Conservation (phyloP, 2,888 invertebrate species). For the Drosophila imparisetae region DNA sequence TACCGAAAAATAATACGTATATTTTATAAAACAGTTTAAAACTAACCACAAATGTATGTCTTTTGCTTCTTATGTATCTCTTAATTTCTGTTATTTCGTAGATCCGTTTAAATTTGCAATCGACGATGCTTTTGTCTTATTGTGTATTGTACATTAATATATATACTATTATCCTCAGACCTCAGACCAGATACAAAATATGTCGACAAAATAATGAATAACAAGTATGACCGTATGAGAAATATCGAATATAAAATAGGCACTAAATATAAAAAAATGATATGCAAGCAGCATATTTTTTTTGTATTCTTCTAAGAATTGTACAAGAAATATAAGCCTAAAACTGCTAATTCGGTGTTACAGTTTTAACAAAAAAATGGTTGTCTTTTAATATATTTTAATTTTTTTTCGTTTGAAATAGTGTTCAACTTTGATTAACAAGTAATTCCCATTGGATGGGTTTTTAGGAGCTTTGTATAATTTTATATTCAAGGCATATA, state of each 20-base stretch:
- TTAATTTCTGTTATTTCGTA: neutral
- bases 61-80: neutral
- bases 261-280: neutral
- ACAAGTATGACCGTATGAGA: neutral
- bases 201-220: neutral
- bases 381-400: neutral
- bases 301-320: neutral
- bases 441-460: neutral
- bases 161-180: neutral
- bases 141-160: neutral
- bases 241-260: neutral
- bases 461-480: neutral
- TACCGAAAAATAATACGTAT: neutral
- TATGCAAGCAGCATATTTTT: neutral
- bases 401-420: neutral
- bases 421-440: neutral
- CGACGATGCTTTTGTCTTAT: neutral
- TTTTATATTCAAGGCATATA: neutral
- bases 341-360: neutral
- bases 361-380: neutral
- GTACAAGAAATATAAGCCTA: neutral
- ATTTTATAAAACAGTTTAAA: neutral
- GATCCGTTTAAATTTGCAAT: neutral
- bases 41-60: neutral
- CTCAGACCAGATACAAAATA: neutral